These are phyloP conservation scores for Acromyrmex charruanus DNA, from an alignment of 1,140 invertebrate species.

Conservation along the genomic window DNA sequence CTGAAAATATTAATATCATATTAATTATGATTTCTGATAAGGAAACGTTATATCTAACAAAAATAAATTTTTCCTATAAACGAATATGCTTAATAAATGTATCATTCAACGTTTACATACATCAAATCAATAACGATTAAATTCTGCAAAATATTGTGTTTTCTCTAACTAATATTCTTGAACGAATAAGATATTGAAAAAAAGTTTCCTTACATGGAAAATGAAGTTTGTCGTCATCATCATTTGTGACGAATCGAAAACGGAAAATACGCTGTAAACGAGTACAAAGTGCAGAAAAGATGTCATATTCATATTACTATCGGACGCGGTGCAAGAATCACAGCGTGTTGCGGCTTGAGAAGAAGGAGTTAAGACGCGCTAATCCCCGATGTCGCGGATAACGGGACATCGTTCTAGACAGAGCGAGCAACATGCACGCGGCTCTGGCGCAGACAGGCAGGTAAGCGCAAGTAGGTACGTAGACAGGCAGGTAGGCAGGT, in stretches of 20 bases:
- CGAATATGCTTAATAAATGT: not conserved
- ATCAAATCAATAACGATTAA: not conserved
- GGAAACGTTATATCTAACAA: not conserved
- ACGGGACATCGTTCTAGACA: constrained; percentile 19
- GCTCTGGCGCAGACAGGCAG: not conserved
- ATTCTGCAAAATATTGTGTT: constrained; percentile 5
- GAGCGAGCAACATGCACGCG: not conserved
- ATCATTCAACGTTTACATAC: not conserved
- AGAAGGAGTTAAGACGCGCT: constrained; percentile 14
- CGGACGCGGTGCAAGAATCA: not conserved
- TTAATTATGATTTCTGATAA: not conserved
- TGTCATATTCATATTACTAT: not conserved
- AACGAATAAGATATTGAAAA: not conserved
- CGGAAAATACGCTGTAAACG: not conserved
- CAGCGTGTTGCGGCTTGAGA: not conserved
- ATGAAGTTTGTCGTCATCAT: not conserved
- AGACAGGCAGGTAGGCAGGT: not conserved
- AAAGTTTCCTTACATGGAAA: not conserved
- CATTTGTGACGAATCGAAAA: not conserved
- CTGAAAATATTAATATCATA: not conserved
- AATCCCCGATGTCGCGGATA: constrained; percentile 32
- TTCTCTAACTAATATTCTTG: not conserved
- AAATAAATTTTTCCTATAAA: not conserved
- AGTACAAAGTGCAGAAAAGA: not conserved
- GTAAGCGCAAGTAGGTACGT: not conserved